These are phyloP conservation scores for Clarias fuscus DNA, from an alignment of 2,797 vertebrate species.

Conservation along the genomic window DNA sequence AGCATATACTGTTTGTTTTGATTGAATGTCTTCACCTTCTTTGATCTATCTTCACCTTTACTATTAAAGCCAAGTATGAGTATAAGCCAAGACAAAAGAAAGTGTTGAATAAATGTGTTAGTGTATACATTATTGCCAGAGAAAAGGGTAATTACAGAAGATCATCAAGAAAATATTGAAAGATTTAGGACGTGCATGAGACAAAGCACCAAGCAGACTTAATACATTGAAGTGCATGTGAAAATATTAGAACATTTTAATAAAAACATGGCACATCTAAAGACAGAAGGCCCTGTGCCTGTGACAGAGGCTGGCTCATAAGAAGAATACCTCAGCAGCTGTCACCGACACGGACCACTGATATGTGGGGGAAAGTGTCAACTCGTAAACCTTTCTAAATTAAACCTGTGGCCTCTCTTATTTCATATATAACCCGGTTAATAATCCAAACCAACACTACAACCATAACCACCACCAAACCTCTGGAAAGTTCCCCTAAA, in stretches of 20 bases:
- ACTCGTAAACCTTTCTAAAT: not conserved
- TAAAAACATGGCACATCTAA: no score
- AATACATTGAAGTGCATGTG: not conserved
- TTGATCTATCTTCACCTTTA: not conserved
- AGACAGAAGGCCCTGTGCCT: not conserved
- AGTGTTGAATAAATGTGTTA: not conserved
- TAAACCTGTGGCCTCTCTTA: not conserved
- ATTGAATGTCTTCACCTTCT: not conserved
- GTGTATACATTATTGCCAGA: not conserved
- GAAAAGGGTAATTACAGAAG: not conserved
- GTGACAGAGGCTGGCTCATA: slow-evolving; percentile 21
- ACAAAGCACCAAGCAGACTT: not conserved
- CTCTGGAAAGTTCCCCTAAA: not conserved
- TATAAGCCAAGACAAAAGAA: not conserved
- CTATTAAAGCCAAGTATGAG: not conserved
- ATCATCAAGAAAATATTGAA: not conserved
- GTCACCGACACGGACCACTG: slow-evolving; percentile 32
- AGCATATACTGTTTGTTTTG: not conserved
- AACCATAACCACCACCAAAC: not conserved
- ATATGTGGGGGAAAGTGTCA: not conserved
- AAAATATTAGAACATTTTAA: not conserved
- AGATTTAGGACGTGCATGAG: not conserved
- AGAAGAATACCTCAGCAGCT: slow-evolving; percentile 51
- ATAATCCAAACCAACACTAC: not conserved
- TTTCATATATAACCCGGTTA: not conserved